phyloP scores from a whole-genome alignment of 2,888 invertebrate species.

The Lasioglossum oenotherae region DNA sequence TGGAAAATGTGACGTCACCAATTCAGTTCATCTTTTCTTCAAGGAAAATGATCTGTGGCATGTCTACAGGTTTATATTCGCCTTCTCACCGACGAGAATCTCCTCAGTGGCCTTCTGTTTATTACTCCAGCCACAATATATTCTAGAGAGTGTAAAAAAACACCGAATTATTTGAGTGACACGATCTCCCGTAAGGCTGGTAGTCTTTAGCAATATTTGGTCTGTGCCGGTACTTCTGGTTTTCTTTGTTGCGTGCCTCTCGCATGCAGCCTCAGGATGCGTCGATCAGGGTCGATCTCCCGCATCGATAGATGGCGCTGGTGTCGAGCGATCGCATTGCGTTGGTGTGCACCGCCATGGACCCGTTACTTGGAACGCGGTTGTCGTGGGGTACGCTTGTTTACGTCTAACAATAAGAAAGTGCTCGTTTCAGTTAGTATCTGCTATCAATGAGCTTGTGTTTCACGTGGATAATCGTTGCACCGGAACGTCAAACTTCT shows the following conservation, averaged over 20 bases:
- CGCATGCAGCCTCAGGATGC: slow-evolving; percentile 10
- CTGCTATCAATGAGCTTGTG: background rate
- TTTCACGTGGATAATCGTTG: background rate
- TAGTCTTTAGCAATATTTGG: too few relatives aligned
- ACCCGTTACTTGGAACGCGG: slow-evolving; percentile 48
- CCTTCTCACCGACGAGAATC: too few relatives aligned
- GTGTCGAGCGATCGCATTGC: slow-evolving; percentile 26
- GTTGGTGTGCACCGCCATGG: slow-evolving; percentile 36
- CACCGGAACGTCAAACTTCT: background rate
- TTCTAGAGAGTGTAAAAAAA: too few relatives aligned
- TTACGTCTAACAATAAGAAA: slow-evolving; percentile 22
- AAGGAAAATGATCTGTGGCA: too few relatives aligned
- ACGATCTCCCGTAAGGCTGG: too few relatives aligned
- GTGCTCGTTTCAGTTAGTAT: slow-evolving; percentile 19
- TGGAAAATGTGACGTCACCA: too few relatives aligned
- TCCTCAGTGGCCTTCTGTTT: too few relatives aligned
- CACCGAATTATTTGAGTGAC: too few relatives aligned
- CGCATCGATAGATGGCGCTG: slow-evolving; percentile 50
- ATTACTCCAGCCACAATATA: too few relatives aligned
- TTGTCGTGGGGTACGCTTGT: slow-evolving; percentile 39
- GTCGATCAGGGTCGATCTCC: slow-evolving; percentile 47
- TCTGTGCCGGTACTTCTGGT: background rate
- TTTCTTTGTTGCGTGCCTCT: background rate
- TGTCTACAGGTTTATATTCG: too few relatives aligned
- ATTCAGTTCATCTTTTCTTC: too few relatives aligned